Evolutionary conservation across 2,797 vertebrate genomes (phyloP), one percentile per base, ranked within the genome.

Genomic region (Platalea minor): DNA sequence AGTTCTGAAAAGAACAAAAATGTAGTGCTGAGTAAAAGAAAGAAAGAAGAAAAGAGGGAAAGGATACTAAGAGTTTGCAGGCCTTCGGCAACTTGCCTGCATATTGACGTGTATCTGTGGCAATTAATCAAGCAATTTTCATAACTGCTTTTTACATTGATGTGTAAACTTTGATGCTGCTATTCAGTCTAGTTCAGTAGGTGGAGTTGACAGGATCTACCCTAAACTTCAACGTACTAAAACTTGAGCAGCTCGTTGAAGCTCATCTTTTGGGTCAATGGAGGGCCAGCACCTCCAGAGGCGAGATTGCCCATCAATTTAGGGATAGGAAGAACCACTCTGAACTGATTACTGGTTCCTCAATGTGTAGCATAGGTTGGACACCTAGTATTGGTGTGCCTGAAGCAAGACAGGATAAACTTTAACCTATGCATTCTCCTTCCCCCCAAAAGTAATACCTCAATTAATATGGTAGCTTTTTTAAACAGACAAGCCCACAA

Each of bases 1-100:
- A 81, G 73, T 88, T 95, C 73, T 92, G 54, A 75, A 78, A 90
- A 81, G 88, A 88, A 91, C 63, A 89, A 65, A 86, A 95, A 81
- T 21, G 46, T 80, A 75, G 56, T 11, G 17, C 43, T 81, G 76
- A 81, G 50, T 61, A 17, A 56, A 89, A 91, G 79, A 88, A 80
- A 80, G 25, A 13, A 63, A 68, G 70, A 92, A 46, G 77, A 91
- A 77, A 78, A 46, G 68, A 74, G 2, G 7, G 33, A 29, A 85
- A 50, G 48, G 80, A 39, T 43, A 73, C 33, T 35, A 39, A 70
- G 74, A 88, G 64, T 57, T 90, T 84, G 69, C 79, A 76, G 3
- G 63, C 88, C 75, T 84, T 61, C 0, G 2, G 88, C 84, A 91
- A 65, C 45, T 72, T 75, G 48, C 43, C 83, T 41, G 45, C 2